Conservation (phyloP, 2,113 vertebrate species). For the Periophthalmodon schlosseri region DNA sequence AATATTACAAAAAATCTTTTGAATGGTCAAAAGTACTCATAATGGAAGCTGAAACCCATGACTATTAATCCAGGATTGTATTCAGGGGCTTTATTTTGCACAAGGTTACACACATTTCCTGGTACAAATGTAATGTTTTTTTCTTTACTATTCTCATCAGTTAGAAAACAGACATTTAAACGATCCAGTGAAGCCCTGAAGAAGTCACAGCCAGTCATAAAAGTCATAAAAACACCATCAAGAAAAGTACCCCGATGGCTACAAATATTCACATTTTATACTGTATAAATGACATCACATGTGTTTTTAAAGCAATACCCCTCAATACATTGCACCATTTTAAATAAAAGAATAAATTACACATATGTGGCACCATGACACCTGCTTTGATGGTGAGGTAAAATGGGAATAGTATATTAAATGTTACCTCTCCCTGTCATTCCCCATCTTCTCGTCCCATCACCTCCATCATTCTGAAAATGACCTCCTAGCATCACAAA, state of each 20-base stretch:
- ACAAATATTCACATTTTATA: not conserved
- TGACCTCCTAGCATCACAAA: slow-evolving; percentile 2
- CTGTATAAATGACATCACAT: not conserved
- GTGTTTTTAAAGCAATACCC: not conserved
- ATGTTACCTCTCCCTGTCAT: slow-evolving; percentile 8
- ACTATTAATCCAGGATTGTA: not conserved
- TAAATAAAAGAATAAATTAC: not conserved
- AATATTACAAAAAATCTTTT: too few relatives aligned
- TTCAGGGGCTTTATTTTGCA: not conserved
- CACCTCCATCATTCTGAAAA: slow-evolving; percentile 28
- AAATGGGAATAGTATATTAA: slow-evolving; percentile 8
- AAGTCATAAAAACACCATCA: not conserved
- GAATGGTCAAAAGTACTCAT: too few relatives aligned
- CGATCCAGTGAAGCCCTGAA: not conserved
- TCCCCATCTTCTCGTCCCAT: not conserved
- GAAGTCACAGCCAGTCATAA: not conserved
- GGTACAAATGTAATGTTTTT: not conserved
- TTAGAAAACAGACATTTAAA: not conserved
- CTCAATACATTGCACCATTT: not conserved
- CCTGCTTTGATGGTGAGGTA: slow-evolving; percentile 25
- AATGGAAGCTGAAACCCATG: not conserved
- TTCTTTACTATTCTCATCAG: not conserved
- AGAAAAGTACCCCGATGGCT: not conserved
- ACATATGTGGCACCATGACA: not conserved
- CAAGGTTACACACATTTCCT: not conserved